phyloP scores from a whole-genome alignment of 2,113 vertebrate genomes.

The Machaerirhynchus nigripectus region DNA sequence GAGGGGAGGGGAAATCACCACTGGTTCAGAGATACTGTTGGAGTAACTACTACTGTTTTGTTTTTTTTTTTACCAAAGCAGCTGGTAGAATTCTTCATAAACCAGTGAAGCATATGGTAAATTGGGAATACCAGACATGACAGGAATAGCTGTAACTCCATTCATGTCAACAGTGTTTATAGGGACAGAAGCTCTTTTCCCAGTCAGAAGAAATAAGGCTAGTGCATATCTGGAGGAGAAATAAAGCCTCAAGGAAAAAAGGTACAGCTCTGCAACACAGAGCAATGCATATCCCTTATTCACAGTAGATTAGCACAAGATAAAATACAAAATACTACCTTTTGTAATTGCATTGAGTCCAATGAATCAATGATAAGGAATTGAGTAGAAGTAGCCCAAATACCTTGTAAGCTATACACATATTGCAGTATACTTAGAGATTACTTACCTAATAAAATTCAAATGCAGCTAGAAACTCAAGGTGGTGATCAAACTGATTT shows the following conservation, averaged over 20 bases:
- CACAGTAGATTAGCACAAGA: neutral
- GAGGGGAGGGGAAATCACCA: neutral
- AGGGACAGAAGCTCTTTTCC: neutral
- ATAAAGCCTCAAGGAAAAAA: conserved; percentile 20
- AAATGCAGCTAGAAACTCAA: conserved; percentile 10
- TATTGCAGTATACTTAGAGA: conserved; percentile 5
- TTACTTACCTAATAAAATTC: conserved; percentile 26
- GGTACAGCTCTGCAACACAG: neutral
- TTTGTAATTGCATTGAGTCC: neutral
- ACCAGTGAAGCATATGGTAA: conserved; percentile 18
- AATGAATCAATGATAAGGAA: neutral
- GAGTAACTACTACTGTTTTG: neutral
- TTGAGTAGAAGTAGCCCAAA: conserved; percentile 16
- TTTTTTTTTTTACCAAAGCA: neutral
- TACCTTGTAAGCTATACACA: neutral
- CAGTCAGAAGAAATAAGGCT: conserved; percentile 42
- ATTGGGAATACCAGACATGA: conserved; percentile 25
- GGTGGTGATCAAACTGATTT: conserved; percentile 7
- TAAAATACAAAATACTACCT: neutral
- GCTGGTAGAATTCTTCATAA: conserved; percentile 14
- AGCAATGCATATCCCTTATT: neutral
- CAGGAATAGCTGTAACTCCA: neutral
- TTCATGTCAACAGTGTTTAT: neutral
- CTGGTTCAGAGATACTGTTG: neutral
- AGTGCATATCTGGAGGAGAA: neutral